These are phyloP conservation scores for Papilio glaucus DNA, from an alignment of 1,140 invertebrate species.

Conservation along the genomic window DNA sequence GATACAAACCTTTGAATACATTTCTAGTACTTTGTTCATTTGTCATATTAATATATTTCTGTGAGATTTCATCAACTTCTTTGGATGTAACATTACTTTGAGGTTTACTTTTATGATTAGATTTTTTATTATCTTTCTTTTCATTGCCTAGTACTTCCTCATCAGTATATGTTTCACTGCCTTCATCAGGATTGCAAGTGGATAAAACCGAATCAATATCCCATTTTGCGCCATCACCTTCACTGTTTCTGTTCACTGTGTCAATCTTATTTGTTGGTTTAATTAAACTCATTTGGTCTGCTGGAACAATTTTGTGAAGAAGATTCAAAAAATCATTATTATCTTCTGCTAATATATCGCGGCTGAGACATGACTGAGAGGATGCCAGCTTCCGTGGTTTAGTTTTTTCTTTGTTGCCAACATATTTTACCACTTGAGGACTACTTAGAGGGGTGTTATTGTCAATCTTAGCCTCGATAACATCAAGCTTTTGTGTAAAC, in stretches of 20 bases:
- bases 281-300: conserved; percentile 63
- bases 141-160: conserved; percentile 67
- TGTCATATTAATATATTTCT: conserved; percentile 41
- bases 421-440: conserved; percentile 57
- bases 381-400: conserved; percentile 71
- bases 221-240: conserved; percentile 58
- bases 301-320: conserved; percentile 73
- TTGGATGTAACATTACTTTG: conserved; percentile 29
- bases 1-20: conserved; percentile 35
- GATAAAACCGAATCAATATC: conserved; percentile 67
- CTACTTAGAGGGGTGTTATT: conserved; percentile 58
- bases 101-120: conserved; percentile 39
- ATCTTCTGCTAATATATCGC: conserved; percentile 59
- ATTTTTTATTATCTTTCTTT: conserved; percentile 42
- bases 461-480: conserved; percentile 61
- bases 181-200: conserved; percentile 56
- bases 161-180: conserved; percentile 73
- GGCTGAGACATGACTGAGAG: conserved; percentile 67
- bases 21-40: neutral
- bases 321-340: conserved; percentile 70
- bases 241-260: conserved; percentile 46
- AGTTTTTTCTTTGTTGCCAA: conserved; percentile 59
- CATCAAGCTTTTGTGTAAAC: conserved; percentile 73
- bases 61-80: conserved; percentile 41
- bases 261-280: conserved; percentile 54